phyloP scores from a whole-genome alignment of 2,113 vertebrate species.

The Myotis brandtii region DNA sequence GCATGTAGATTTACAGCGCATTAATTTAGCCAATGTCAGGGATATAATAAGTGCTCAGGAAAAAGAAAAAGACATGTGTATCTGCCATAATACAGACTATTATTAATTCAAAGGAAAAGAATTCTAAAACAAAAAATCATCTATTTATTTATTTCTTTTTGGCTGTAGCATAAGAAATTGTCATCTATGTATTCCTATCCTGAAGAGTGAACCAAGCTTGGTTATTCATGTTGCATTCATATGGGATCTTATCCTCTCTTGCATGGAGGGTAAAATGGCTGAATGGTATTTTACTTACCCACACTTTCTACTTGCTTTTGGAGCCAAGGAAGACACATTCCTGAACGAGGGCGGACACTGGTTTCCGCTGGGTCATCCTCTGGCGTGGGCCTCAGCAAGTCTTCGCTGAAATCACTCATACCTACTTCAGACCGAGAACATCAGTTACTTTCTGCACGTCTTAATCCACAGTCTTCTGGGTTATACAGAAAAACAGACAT shows the following conservation, averaged over 20 bases:
- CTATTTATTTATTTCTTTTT: not conserved
- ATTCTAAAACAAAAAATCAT: not conserved
- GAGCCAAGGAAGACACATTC: slow-evolving; percentile 72
- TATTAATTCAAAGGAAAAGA: not conserved
- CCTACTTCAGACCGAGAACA: slow-evolving; percentile 56
- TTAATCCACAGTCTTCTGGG: not conserved
- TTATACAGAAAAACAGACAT: not conserved
- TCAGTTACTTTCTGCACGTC: not conserved
- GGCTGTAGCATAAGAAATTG: not conserved
- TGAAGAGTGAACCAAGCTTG: not conserved
- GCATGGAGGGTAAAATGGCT: not conserved
- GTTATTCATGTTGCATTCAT: not conserved
- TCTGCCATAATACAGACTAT: not conserved
- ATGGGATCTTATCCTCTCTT: not conserved
- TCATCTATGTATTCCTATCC: not conserved
- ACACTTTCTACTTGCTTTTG: slow-evolving; percentile 50
- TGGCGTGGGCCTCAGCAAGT: not conserved
- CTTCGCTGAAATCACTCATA: slow-evolving; percentile 77
- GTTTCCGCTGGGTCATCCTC: not conserved
- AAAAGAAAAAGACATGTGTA: not conserved
- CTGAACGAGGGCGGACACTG: not conserved
- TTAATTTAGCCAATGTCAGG: not conserved
- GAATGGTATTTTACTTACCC: slow-evolving; percentile 57
- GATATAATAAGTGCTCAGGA: not conserved
- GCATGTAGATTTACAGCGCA: not conserved